Percentiles rank a stretch among this genome's conserved stretches.
Evolutionary conservation across 2,797 vertebrate species (phyloP).

Genomic region (Nasua narica): DNA sequence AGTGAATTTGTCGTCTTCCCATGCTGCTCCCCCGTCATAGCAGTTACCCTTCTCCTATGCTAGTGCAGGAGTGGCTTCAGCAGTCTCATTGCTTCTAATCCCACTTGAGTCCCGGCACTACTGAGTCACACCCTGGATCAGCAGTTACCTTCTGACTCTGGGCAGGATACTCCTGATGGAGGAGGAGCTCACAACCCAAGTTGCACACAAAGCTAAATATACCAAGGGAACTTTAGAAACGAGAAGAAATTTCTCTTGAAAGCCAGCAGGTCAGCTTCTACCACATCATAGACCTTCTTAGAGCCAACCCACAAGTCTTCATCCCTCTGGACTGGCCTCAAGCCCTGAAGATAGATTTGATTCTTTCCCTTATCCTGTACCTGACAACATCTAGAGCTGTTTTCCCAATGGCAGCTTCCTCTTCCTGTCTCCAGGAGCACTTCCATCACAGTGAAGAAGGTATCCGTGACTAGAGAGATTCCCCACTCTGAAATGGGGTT

Average conservation of each 20-base stretch:
- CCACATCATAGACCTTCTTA: background rate
- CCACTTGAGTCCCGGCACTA: background rate
- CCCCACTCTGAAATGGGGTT: background rate
- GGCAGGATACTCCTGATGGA: no score
- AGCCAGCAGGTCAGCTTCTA: background rate
- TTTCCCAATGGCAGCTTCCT: background rate
- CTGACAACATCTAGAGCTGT: background rate
- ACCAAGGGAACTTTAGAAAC: background rate
- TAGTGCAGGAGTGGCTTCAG: background rate
- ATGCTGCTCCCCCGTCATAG: background rate
- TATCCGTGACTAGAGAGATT: background rate
- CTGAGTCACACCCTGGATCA: background rate
- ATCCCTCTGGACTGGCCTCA: background rate
- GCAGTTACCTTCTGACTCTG: background rate
- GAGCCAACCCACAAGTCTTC: background rate
- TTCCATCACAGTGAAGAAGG: background rate
- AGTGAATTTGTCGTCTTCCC: background rate
- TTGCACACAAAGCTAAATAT: background rate
- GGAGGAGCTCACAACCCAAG: background rate
- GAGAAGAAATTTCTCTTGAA: background rate
- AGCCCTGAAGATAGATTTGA: background rate
- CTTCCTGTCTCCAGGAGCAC: background rate
- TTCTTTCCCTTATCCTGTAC: background rate
- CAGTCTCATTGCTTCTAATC: background rate
- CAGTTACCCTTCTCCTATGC: background rate